phyloP scores from a whole-genome alignment of 2,797 vertebrate genomes.

The Hoplostethus mediterraneus region DNA sequence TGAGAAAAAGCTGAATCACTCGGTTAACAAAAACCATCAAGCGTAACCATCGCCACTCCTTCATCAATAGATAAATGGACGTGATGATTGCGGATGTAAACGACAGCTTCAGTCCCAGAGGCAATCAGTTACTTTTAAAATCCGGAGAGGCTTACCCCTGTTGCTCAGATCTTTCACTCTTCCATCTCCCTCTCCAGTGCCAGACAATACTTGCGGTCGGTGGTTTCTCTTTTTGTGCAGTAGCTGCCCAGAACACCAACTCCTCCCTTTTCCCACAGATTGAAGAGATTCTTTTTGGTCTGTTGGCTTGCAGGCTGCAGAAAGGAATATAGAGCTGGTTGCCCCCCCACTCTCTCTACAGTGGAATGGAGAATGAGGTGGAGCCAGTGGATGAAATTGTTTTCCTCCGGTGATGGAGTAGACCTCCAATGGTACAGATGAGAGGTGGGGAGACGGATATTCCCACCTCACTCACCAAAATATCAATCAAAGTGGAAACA shows the following conservation, averaged over 20 bases:
- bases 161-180: conserved; percentile 77
- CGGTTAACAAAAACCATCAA: conserved; percentile 68
- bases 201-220: conserved; percentile 80
- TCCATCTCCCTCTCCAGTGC: conserved; percentile 72
- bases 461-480: conserved; percentile 22
- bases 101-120: conserved; percentile 71
- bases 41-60: conserved; percentile 63
- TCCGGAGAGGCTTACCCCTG: conserved; percentile 78
- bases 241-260: conserved; percentile 72
- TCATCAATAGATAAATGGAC: conserved; percentile 70
- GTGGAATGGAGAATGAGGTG: conserved; percentile 81
- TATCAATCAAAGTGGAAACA: conserved; percentile 66
- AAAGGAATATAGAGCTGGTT: conserved; percentile 77
- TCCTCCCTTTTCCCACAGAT: conserved; percentile 79
- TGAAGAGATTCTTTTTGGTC: conserved; percentile 75
- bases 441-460: conserved; percentile 46
- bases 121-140: conserved; percentile 72
- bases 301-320: conserved; percentile 84
- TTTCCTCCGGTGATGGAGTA: conserved; percentile 79
- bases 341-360: conserved; percentile 72
- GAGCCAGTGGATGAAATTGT: conserved; percentile 81
- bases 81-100: conserved; percentile 71
- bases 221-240: conserved; percentile 73
- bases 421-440: conserved; percentile 67
- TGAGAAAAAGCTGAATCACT: conserved; percentile 68